These are phyloP conservation scores for Tetrapedia diversipes DNA, from an alignment of 2,888 invertebrate genomes.

Conservation along the genomic window DNA sequence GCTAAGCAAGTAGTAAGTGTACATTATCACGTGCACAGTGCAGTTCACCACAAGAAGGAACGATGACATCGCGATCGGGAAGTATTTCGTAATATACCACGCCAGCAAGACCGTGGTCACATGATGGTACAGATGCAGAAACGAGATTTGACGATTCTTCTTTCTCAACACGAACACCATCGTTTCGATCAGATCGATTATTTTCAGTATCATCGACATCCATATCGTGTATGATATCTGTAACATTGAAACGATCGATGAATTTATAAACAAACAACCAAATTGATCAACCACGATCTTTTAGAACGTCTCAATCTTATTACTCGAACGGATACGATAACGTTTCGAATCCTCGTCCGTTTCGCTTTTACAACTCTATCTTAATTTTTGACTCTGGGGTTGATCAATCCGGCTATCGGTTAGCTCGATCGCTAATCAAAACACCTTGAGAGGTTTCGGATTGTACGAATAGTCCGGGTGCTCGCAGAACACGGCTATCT, in stretches of 20 bases:
- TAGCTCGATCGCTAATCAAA: neutral
- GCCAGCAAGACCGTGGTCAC: conserved; percentile 85
- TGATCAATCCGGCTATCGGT: too few relatives aligned
- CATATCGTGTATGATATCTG: conserved; percentile 25
- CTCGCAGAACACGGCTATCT: conserved; percentile 85
- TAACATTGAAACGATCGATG: neutral
- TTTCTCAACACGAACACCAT: conserved; percentile 88
- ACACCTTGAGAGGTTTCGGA: neutral
- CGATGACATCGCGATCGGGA: conserved; percentile 86
- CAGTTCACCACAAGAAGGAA: conserved; percentile 87
- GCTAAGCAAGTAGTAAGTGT: conserved; percentile 87
- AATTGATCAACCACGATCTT: too few relatives aligned
- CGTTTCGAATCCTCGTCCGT: too few relatives aligned
- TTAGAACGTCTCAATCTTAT: too few relatives aligned
- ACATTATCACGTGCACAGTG: conserved; percentile 89
- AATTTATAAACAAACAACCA: too few relatives aligned
- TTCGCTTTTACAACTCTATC: too few relatives aligned
- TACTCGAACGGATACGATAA: too few relatives aligned
- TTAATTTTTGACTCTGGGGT: too few relatives aligned
- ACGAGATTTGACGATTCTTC: conserved; percentile 86
- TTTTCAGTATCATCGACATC: conserved; percentile 83
- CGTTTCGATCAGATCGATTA: conserved; percentile 88
- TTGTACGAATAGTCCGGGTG: conserved; percentile 53
- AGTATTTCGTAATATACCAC: conserved; percentile 85
- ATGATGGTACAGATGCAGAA: conserved; percentile 86